Base-by-base conservation (phyloP, 2,797 vertebrate species). In the Bradypodion pumilum region DNA sequence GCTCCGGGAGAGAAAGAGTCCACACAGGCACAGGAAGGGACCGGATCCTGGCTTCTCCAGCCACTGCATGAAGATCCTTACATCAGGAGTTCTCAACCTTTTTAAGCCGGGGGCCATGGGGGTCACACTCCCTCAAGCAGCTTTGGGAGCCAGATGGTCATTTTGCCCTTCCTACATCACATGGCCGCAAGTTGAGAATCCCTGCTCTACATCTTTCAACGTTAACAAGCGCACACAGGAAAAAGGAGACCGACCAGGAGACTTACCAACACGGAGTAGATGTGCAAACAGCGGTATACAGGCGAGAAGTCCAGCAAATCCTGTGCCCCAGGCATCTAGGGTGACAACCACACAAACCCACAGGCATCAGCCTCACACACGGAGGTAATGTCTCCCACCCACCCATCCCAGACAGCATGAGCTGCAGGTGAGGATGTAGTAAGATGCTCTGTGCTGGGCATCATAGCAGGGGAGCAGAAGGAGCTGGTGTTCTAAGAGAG, bases 301-400 rank as follows among this genome's bases (percentile, higher is more conserved):
- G 98, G 98, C 2, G 98, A 99, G 94, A 99, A 99, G 87, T 99
- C 98, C 93, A 99, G 98, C 94, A 99, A 85, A 73, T 99, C 98
- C 81, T 98, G 98, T 65, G 98, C 97, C 40, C 98, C 98, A 0
- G 97, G 97, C 9, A 98, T 96, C 98, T 99, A 79, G 0, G 89
- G 93, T 78, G 1, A 72, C 1, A 86, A 60, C 2, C 80, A 63
- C 1, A 68, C 29, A 32, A 85, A 44, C 87, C 15, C 68, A 10
- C 75, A 35, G 44, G 21, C 75, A 68, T 80, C 59, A 90, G 63
- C 2, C 35, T 69, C 73, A 82, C 87, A 78, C 0, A 0, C 0
- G 2, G n/a, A 5, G 8, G 4, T 68, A n/a, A 25, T 2, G 13
- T 3, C 3, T 40, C 46, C 29, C 15, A 52, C 25, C 25, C 15